Conservation (phyloP, 2,888 invertebrate species). For the Metacarcinus magister region DNA sequence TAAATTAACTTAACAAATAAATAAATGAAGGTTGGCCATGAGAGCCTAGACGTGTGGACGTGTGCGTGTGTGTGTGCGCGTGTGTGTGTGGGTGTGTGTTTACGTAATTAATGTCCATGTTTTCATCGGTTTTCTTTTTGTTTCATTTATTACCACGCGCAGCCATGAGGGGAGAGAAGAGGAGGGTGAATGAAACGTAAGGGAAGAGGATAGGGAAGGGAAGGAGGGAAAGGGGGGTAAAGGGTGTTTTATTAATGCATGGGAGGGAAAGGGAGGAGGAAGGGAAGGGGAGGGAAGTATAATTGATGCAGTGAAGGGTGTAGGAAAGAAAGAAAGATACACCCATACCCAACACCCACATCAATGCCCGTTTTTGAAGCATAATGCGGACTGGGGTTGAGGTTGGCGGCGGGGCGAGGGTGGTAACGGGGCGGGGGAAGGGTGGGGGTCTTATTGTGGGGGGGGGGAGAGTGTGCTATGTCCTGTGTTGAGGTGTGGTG, state of each 20-base stretch:
- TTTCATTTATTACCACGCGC: not conserved
- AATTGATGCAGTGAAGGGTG: not conserved
- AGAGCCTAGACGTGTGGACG: not conserved
- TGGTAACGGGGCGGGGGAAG: not conserved
- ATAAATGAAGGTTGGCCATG: not conserved
- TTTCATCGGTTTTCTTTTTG: not conserved
- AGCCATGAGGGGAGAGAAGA: not conserved
- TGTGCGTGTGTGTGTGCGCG: not conserved
- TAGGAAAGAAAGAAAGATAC: not conserved
- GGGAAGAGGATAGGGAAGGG: not conserved
- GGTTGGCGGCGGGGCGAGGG: no score
- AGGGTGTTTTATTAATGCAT: not conserved
- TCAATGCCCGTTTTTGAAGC: no score
- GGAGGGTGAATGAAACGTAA: not conserved
- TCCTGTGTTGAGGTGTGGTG: no score
- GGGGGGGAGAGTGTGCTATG: not conserved
- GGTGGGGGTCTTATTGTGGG: not conserved
- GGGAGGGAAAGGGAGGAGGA: not conserved
- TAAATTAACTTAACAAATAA: not conserved
- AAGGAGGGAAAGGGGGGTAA: not conserved
- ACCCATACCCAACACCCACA: no score
- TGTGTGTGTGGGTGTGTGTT: slow-evolving; percentile 26
- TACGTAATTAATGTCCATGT: not conserved
- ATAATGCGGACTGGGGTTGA: no score
- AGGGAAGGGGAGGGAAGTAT: not conserved